These are phyloP conservation scores for Melanostigma gelatinosum DNA, from an alignment of 2,113 vertebrate species.

Conservation along the genomic window DNA sequence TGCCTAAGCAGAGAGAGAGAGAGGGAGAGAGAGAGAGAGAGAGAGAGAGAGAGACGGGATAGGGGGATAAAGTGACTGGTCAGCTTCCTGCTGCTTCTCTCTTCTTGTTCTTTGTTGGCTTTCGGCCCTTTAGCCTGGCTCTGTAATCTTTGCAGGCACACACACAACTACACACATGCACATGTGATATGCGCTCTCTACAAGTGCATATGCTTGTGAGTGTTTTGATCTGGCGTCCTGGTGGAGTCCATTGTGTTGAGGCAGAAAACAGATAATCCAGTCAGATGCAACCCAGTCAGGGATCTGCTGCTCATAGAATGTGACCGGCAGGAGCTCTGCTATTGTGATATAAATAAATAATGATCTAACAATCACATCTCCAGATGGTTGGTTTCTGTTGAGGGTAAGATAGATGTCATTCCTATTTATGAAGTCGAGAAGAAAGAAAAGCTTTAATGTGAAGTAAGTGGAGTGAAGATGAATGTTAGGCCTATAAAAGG, in stretches of 20 bases:
- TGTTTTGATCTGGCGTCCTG: conserved; percentile 74
- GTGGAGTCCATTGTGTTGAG: conserved; percentile 66
- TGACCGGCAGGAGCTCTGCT: conserved; percentile 43
- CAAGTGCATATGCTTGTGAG: conserved; percentile 57
- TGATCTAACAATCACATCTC: conserved; percentile 1
- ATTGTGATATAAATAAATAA: conserved; percentile 31
- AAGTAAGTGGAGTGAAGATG: neutral
- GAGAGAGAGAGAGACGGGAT: neutral
- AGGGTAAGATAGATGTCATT: neutral
- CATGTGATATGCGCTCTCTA: conserved; percentile 50
- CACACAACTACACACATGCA: conserved; percentile 45
- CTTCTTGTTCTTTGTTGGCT: conserved; percentile 76
- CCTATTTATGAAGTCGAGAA: neutral
- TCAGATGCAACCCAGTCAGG: conserved; percentile 59
- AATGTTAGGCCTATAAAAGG: neutral
- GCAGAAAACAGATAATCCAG: conserved; percentile 79
- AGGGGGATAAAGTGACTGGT: conserved; percentile 71
- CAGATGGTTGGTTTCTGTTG: neutral
- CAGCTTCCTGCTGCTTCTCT: conserved; percentile 75
- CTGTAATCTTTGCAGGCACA: conserved; percentile 52
- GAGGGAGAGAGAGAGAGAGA: neutral
- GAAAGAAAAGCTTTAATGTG: neutral
- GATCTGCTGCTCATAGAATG: conserved; percentile 59
- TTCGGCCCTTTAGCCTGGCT: conserved; percentile 65
- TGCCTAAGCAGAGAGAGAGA: conserved; percentile 8